Evolutionary conservation across 1,140 invertebrate genomes (phyloP).

Genomic region (Brachionus rubens): DNA sequence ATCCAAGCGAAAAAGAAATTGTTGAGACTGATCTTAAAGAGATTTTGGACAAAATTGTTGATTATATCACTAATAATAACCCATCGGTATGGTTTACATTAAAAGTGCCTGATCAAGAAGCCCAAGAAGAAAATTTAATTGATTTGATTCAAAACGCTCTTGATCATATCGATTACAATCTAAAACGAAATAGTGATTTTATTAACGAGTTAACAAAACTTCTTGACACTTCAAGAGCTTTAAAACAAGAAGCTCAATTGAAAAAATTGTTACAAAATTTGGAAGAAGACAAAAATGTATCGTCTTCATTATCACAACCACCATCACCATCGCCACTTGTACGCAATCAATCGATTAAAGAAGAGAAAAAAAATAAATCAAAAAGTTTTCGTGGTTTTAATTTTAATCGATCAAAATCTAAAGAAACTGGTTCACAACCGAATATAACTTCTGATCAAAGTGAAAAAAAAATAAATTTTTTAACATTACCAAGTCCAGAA

Average conservation of each 20-base stretch:
- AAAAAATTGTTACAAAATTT: conserved; percentile 5
- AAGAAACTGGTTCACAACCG: not conserved
- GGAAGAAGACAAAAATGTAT: conserved; percentile 7
- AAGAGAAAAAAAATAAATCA: conserved; percentile 30
- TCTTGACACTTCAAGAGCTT: conserved; percentile 3
- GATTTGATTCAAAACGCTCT: conserved; percentile 6
- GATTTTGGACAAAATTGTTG: conserved; percentile 15
- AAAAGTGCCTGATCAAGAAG: too few relatives aligned
- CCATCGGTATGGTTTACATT: not conserved
- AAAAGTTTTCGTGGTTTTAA: not conserved
- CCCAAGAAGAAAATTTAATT: too few relatives aligned
- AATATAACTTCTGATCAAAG: not conserved
- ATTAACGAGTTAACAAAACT: conserved; percentile 38
- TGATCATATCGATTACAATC: conserved; percentile 25
- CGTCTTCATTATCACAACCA: not conserved
- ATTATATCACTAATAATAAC: not conserved
- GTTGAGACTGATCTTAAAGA: conserved; percentile 22
- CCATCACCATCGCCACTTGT: not conserved
- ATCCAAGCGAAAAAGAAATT: not conserved
- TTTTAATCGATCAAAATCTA: not conserved
- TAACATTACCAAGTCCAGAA: not conserved
- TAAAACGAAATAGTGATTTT: conserved; percentile 42
- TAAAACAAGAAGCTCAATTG: conserved; percentile 39
- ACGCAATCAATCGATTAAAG: not conserved
- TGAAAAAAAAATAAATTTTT: not conserved